These are phyloP conservation scores for Aphrocallistes beatrix DNA, from an alignment of 37 sponge, comb jelly and placozoan species.

Conservation along the genomic window DNA sequence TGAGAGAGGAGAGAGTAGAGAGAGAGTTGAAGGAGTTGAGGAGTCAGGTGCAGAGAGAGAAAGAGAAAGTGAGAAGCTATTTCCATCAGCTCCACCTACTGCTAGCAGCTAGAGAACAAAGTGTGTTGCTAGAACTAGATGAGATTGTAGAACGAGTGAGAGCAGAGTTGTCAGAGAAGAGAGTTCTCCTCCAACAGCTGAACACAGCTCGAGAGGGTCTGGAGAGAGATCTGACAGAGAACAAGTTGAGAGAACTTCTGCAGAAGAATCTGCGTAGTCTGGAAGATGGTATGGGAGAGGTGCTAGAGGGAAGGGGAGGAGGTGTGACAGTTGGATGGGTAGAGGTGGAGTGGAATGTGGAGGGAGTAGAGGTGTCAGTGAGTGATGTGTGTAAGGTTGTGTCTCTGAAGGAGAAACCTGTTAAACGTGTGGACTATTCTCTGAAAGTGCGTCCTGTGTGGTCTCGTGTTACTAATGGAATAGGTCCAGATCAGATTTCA, in stretches of 20 bases:
- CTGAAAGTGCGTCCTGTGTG: background rate
- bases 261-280: background rate
- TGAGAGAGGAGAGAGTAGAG: background rate
- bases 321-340: conserved; percentile 3
- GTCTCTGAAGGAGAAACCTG: background rate
- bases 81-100: background rate
- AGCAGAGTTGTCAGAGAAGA: background rate
- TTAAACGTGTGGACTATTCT: background rate
- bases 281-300: conserved; percentile 8
- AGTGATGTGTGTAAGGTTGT: background rate
- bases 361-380: background rate
- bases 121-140: background rate
- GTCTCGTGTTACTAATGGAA: background rate
- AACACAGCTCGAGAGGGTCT: background rate
- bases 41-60: background rate
- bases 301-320: background rate
- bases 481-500: background rate
- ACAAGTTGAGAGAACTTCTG: background rate
- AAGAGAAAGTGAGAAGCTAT: background rate
- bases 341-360: background rate
- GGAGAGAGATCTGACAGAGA: background rate
- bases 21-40: background rate
- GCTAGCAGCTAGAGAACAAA: background rate
- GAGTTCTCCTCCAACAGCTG: background rate
- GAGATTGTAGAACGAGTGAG: background rate